A percentile compares a stretch with the other conserved stretches of the same genome.
Conservation (phyloP, 2,113 vertebrate genomes). For the Lates calcarifer region DNA sequence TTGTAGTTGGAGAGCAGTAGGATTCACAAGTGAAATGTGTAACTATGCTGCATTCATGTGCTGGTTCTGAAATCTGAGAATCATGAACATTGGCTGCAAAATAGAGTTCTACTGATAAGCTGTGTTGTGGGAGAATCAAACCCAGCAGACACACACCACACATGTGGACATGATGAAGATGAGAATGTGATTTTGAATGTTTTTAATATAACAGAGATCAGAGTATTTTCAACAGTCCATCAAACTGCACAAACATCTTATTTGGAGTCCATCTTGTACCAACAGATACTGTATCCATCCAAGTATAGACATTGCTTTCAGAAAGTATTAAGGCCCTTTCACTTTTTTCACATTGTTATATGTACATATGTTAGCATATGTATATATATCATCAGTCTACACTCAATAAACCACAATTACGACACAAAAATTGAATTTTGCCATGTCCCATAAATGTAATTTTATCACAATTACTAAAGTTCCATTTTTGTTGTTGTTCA, state of each 20-base stretch:
- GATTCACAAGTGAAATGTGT: background rate
- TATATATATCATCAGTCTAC: too few relatives aligned
- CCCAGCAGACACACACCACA: slow-evolving; percentile 31
- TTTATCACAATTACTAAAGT: too few relatives aligned
- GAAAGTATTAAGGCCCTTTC: too few relatives aligned
- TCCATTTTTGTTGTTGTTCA: too few relatives aligned
- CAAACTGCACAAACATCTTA: background rate
- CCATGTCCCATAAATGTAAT: too few relatives aligned
- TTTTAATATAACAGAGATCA: background rate
- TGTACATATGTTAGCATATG: too few relatives aligned
- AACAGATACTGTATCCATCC: background rate
- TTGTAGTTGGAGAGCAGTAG: background rate
- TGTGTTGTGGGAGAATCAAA: slow-evolving; percentile 48
- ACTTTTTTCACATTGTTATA: too few relatives aligned
- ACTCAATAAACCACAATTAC: too few relatives aligned
- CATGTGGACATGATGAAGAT: slow-evolving; percentile 23
- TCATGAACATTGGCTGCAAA: slow-evolving; percentile 43
- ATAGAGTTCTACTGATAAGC: slow-evolving; percentile 15
- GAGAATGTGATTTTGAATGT: slow-evolving; percentile 19
- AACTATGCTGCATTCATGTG: slow-evolving; percentile 28
- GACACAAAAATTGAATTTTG: too few relatives aligned
- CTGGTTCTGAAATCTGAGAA: slow-evolving; percentile 47
- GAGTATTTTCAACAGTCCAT: background rate
- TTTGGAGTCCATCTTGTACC: background rate
- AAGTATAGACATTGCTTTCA: too few relatives aligned